Evolutionary conservation across 2,113 vertebrate genomes (phyloP).

Genomic region (Furnarius figulus): DNA sequence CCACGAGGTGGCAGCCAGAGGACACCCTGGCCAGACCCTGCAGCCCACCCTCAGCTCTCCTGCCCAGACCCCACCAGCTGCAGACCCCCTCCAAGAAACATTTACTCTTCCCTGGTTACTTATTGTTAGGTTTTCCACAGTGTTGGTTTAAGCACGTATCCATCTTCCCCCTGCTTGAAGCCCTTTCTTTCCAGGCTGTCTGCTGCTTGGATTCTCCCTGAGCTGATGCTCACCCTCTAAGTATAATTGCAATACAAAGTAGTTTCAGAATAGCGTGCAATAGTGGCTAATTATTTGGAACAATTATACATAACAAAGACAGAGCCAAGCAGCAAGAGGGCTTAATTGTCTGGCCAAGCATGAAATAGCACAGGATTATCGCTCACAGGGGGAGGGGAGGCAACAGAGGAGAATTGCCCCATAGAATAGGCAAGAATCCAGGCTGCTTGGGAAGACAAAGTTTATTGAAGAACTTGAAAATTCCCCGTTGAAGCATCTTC

Average conservation of each 20-base stretch:
- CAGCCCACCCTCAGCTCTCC: neutral
- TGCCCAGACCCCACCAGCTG: neutral
- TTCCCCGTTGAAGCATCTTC: conserved; percentile 58
- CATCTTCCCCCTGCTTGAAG: neutral
- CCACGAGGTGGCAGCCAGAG: conserved; percentile 62
- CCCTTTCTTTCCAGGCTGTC: conserved; percentile 43
- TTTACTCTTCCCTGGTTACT: neutral
- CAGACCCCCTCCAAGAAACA: neutral
- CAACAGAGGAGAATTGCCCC: conserved; percentile 42
- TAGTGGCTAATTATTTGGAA: conserved; percentile 70
- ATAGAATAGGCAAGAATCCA: conserved; percentile 64
- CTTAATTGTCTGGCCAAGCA: conserved; percentile 71
- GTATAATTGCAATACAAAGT: conserved; percentile 65
- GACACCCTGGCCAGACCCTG: neutral
- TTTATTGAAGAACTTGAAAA: conserved; percentile 65
- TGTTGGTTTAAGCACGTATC: neutral
- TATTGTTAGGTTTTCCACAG: neutral
- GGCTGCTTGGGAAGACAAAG: conserved; percentile 40
- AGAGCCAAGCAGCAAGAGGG: conserved; percentile 69
- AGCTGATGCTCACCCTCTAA: conserved; percentile 56
- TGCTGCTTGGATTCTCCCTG: conserved; percentile 33
- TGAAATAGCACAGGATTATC: conserved; percentile 71
- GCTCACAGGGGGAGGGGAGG: conserved; percentile 60
- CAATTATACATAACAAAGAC: conserved; percentile 70
- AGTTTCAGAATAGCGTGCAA: conserved; percentile 58